Evolutionary conservation across 1,140 invertebrate genomes (phyloP), one percentile per base, ranked within the genome.

Genomic region (Drosophila watanabei): DNA sequence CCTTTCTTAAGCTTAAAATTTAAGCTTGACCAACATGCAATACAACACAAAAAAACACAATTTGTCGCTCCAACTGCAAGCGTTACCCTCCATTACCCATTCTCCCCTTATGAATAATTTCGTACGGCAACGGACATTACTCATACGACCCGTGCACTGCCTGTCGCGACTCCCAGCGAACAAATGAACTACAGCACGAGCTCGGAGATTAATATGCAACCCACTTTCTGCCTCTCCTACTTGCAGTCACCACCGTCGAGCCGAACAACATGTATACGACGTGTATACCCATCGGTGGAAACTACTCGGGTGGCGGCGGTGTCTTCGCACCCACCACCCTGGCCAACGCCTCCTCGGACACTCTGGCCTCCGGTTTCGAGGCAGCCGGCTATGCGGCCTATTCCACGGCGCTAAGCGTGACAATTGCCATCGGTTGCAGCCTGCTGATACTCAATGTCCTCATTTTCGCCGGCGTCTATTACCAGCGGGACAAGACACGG

Each of bases 381-480:
- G 96, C 96, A 0, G 96, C 96, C n/a, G 97, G 97, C 9, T 98
- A 97, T 82, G 97, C 97, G 0, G 97, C 97, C 1, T 98, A 98
- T 87, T 97, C 97, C 1, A 98, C 97, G 0, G 97, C 97, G 2
- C 93, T 98, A 4, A 97, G 97, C 88, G 97, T 99, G 0, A 98
- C 98, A 3, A 98, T 99, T 81, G 98, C 98, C 35, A 98, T 99
- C 63, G 98, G 98, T 11, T 98, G 97, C 82, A 97, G 97, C 14
- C 93, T 99, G 28, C 94, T 99, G 14, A 97, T 98, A 79, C 94
- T 99, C 16, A 99, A 99, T 91, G 96, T 98, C 1, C 94, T 99
- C 16, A 98, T 99, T 80, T 98, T 99, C 86, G 97, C 97, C 41
- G 98, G 98, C 6, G 97, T 99, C 0, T 99, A 98, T 86, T 98